Evolutionary conservation across 2,797 vertebrate genomes (phyloP).

Genomic region (Phataginus tetradactyla): DNA sequence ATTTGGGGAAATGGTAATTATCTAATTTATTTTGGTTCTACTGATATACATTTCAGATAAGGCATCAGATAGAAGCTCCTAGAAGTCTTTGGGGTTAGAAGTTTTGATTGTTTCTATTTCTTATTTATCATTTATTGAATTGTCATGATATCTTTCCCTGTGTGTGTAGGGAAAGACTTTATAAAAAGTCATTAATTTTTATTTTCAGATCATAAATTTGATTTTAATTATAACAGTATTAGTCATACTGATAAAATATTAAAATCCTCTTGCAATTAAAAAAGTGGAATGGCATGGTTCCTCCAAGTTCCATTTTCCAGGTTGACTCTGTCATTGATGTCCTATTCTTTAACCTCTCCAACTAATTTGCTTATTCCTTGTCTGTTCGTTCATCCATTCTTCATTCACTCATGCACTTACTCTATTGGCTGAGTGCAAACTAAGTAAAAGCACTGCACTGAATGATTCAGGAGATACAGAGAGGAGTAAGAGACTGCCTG

Average conservation of each 20-base stretch:
- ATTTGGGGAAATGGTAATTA: slow-evolving; percentile 30
- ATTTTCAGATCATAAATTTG: slow-evolving; percentile 11
- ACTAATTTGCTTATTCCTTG: slow-evolving; percentile 18
- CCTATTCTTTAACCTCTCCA: neutral
- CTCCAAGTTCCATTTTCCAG: slow-evolving; percentile 25
- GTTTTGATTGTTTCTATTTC: slow-evolving; percentile 1
- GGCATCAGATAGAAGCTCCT: neutral
- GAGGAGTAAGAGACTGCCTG: neutral
- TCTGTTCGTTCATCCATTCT: slow-evolving; percentile 17
- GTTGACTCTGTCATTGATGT: neutral
- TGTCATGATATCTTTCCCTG: neutral
- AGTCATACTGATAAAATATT: neutral
- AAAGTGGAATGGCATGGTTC: slow-evolving; percentile 1
- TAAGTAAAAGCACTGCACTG: slow-evolving; percentile 5
- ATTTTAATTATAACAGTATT: slow-evolving; percentile 43
- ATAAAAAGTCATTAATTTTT: neutral
- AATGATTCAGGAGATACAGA: slow-evolving; percentile 29
- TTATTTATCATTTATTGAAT: slow-evolving; percentile 10
- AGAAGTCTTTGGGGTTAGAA: neutral
- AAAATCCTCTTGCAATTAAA: slow-evolving; percentile 29
- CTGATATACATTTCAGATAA: slow-evolving; percentile 20
- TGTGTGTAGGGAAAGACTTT: neutral
- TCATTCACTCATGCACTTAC: neutral
- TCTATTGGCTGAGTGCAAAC: neutral
- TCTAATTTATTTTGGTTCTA: slow-evolving; percentile 56